Conservation (phyloP, 2,888 invertebrate species). For the Artemia sinica region DNA sequence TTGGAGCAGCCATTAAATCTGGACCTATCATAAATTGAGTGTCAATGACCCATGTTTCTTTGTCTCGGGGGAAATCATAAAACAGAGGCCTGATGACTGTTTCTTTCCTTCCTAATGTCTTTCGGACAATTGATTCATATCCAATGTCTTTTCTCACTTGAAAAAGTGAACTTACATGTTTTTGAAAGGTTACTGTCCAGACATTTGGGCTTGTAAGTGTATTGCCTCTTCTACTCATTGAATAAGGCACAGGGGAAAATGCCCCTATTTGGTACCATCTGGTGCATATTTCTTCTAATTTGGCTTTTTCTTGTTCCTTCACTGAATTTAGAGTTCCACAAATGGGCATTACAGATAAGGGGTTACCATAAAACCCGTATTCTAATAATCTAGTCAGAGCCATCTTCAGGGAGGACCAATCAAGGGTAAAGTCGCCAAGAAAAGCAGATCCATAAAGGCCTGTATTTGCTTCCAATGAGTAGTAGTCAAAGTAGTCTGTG, state of each 20-base stretch:
- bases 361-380: conserved; percentile 32
- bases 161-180: conserved; percentile 35
- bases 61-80: conserved; percentile 40
- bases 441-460: conserved; percentile 5
- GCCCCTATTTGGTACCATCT: conserved; percentile 50
- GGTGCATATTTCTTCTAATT: conserved; percentile 38
- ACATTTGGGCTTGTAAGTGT: conserved; percentile 35
- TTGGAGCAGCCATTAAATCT: conserved; percentile 38
- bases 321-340: conserved; percentile 24
- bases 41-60: conserved; percentile 34
- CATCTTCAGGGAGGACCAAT: conserved; percentile 18
- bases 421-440: conserved; percentile 17
- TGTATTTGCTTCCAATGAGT: not conserved
- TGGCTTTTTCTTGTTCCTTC: conserved; percentile 25
- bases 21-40: conserved; percentile 46
- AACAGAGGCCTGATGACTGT: conserved; percentile 46
- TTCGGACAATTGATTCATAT: not conserved
- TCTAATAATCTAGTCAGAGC: conserved; percentile 30
- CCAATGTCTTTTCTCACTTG: conserved; percentile 33
- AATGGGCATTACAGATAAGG: conserved; percentile 26
- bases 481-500: not conserved
- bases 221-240: conserved; percentile 16
- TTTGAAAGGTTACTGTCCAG: conserved; percentile 35
- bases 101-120: conserved; percentile 28
- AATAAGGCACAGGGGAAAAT: conserved; percentile 41